phyloP scores from a whole-genome alignment of 2,888 invertebrate species.

The Eustalomyia histrio region DNA sequence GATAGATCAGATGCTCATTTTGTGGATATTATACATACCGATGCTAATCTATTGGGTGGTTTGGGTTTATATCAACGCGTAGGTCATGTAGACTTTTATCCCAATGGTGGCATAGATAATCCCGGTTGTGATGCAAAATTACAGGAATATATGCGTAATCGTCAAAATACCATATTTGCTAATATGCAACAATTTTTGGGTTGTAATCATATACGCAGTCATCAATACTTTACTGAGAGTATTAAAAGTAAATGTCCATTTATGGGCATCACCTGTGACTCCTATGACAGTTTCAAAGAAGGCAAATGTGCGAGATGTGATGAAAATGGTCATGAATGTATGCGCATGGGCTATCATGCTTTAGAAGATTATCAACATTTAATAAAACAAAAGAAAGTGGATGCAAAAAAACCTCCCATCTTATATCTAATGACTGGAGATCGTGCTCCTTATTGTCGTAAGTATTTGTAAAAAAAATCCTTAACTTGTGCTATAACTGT shows the following conservation, averaged over 20 bases:
- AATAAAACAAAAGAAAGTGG: conserved; percentile 79
- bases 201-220: conserved; percentile 93
- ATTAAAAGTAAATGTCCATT: conserved; percentile 89
- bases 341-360: conserved; percentile 86
- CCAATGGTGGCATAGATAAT: conserved; percentile 92
- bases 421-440: conserved; percentile 88
- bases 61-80: conserved; percentile 90
- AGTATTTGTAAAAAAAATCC: conserved; percentile 72
- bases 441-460: conserved; percentile 88
- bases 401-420: conserved; percentile 80
- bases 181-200: conserved; percentile 83
- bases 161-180: conserved; percentile 83
- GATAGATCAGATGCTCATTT: conserved; percentile 92
- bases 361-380: conserved; percentile 81
- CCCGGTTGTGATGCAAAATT: conserved; percentile 85
- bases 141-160: conserved; percentile 83
- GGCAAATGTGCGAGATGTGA: conserved; percentile 87
- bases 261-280: conserved; percentile 87
- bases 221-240: conserved; percentile 91
- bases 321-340: conserved; percentile 83
- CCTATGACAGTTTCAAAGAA: conserved; percentile 86
- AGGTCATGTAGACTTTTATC: conserved; percentile 95
- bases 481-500: background rate
- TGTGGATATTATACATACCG: conserved; percentile 95
- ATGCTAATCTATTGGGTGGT: conserved; percentile 88